These are phyloP conservation scores for Hoplodrina blanda DNA, from an alignment of 2,888 invertebrate species.

Conservation along the genomic window DNA sequence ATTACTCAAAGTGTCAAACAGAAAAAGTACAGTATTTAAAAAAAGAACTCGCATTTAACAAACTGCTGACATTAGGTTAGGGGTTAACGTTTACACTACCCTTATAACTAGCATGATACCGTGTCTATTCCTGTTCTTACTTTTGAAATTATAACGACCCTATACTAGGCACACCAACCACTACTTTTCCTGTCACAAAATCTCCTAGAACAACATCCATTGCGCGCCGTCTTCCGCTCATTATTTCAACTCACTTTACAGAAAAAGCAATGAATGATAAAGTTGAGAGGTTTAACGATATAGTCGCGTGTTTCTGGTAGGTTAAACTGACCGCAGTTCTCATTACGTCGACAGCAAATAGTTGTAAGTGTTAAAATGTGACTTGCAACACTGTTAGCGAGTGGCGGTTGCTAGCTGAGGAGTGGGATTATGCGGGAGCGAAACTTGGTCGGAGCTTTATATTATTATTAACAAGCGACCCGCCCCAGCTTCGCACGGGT, in stretches of 20 bases:
- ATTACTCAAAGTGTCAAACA: constrained; percentile 40
- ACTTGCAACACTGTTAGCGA: neutral
- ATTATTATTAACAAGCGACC: too few species aligned
- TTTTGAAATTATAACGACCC: constrained; percentile 70
- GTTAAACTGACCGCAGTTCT: constrained; percentile 55
- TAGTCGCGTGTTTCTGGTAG: neutral
- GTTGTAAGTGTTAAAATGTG: constrained; percentile 41
- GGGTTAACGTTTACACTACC: constrained; percentile 62
- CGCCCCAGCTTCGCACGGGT: too few species aligned
- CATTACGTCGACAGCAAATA: constrained; percentile 63
- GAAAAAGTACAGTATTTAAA: constrained; percentile 26
- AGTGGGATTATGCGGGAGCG: neutral
- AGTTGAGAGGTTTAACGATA: neutral
- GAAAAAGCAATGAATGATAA: constrained; percentile 23
- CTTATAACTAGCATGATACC: constrained; percentile 65
- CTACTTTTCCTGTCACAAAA: neutral
- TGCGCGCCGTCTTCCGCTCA: neutral
- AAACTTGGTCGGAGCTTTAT: too few species aligned
- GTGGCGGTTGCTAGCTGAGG: neutral
- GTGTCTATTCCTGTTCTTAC: constrained; percentile 59
- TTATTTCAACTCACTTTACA: neutral
- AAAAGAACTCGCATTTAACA: constrained; percentile 56
- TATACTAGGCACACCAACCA: constrained; percentile 11
- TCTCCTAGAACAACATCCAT: neutral
- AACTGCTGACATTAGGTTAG: constrained; percentile 50